Percentiles rank a stretch among this genome's conserved stretches.
Conservation (phyloP, 2,888 invertebrate species). For the Xanthia togata region DNA sequence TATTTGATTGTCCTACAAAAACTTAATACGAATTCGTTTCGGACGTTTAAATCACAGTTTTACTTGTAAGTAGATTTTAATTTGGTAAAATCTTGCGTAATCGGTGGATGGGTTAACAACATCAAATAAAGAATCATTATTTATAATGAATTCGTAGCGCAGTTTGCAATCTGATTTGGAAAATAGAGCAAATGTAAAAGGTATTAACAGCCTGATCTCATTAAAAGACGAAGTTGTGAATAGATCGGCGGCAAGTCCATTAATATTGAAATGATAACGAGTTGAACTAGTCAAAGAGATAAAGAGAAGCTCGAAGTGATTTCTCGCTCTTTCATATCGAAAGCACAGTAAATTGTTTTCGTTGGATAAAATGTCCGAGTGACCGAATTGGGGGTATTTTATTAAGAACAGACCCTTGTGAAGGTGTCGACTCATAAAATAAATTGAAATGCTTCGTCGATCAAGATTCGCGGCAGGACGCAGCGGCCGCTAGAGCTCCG, state of each 20-base stretch:
- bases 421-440: constrained; percentile 88
- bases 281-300: constrained; percentile 40
- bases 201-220: not conserved
- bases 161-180: not conserved
- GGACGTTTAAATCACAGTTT: constrained; percentile 9
- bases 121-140: not conserved
- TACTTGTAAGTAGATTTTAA: not conserved
- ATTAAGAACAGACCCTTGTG: constrained; percentile 74
- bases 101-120: not conserved
- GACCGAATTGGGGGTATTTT: constrained; percentile 74
- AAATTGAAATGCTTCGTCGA: constrained; percentile 88
- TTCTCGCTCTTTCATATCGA: constrained; percentile 29
- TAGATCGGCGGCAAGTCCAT: constrained; percentile 1
- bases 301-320: constrained; percentile 18
- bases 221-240: constrained; percentile 2
- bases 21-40: constrained; percentile 35
- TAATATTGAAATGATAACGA: constrained; percentile 33
- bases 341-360: constrained; percentile 67
- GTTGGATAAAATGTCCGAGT: constrained; percentile 71
- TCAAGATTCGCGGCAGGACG: constrained; percentile 85
- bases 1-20: constrained; percentile 67
- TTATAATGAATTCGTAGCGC: not conserved
- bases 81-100: not conserved
- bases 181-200: constrained; percentile 9
- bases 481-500: constrained; percentile 78